These are phyloP conservation scores for Pseudochaenichthys georgianus DNA, from an alignment of 2,797 vertebrate genomes.

Conservation along the genomic window DNA sequence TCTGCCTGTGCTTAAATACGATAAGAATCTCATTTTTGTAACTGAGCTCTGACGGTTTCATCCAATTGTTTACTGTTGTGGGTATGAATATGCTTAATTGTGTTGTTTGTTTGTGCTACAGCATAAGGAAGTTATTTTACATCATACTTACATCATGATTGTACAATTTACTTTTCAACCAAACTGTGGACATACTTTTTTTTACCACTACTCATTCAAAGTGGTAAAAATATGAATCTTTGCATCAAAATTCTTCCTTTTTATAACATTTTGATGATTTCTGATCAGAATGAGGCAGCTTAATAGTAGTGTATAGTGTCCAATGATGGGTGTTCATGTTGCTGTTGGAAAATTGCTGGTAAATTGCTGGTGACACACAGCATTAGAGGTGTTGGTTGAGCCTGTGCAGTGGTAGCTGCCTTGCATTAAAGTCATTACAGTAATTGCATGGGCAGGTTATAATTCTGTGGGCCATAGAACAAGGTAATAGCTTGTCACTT, in stretches of 20 bases:
- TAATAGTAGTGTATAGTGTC: background rate
- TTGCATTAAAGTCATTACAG: slow-evolving; percentile 1
- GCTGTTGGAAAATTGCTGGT: background rate
- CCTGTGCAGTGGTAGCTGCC: background rate
- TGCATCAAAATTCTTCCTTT: background rate
- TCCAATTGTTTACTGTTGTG: background rate
- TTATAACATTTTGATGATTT: background rate
- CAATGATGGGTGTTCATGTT: background rate
- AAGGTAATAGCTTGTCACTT: background rate
- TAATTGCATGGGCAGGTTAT: slow-evolving; percentile 15
- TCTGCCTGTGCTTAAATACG: background rate
- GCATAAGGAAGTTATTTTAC: background rate
- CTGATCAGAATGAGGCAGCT: background rate
- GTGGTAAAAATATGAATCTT: background rate
- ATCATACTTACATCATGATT: background rate
- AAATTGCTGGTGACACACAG: background rate
- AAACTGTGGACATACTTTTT: background rate
- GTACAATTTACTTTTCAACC: background rate
- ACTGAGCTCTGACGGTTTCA: background rate
- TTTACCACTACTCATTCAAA: no score
- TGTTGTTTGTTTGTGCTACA: background rate
- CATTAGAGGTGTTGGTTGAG: slow-evolving; percentile 7
- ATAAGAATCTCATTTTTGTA: background rate
- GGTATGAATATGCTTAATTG: background rate
- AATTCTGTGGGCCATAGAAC: background rate